phyloP scores from a whole-genome alignment of 2,113 vertebrate genomes.

The Bos javanicus region DNA sequence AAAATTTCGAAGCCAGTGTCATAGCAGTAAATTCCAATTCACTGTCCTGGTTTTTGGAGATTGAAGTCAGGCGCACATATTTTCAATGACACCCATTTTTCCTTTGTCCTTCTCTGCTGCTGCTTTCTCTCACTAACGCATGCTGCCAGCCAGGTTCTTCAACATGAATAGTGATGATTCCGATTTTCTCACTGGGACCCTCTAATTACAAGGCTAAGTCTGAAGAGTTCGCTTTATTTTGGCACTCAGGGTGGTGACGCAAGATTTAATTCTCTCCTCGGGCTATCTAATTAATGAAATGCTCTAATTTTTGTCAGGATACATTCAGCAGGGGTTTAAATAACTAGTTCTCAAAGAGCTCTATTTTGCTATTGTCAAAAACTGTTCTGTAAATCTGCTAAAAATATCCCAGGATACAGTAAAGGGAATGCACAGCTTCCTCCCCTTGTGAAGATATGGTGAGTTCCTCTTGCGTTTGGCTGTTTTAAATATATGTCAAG shows the following conservation, averaged over 20 bases:
- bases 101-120: background rate
- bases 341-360: conserved; percentile 61
- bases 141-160: background rate
- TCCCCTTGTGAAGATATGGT: conserved; percentile 3
- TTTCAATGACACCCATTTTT: background rate
- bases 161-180: background rate
- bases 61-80: background rate
- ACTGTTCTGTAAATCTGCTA: conserved; percentile 69
- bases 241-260: conserved; percentile 65
- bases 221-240: conserved; percentile 71
- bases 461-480: conserved; percentile 26
- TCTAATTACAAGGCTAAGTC: conserved; percentile 67
- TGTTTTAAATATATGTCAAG: conserved; percentile 47
- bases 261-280: conserved; percentile 72
- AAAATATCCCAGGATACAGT: conserved; percentile 76
- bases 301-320: conserved; percentile 73
- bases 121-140: background rate
- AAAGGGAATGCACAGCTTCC: conserved; percentile 43
- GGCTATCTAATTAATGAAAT: conserved; percentile 75
- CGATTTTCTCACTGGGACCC: background rate
- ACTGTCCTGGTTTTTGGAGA: background rate
- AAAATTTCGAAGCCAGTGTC: conserved; percentile 16
- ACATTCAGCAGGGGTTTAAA: conserved; percentile 71
- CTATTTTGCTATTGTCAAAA: conserved; percentile 73
- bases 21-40: conserved; percentile 8